Evolutionary conservation across 2,113 vertebrate species (phyloP).

Genomic region (Oxygymnocypris stewartii): DNA sequence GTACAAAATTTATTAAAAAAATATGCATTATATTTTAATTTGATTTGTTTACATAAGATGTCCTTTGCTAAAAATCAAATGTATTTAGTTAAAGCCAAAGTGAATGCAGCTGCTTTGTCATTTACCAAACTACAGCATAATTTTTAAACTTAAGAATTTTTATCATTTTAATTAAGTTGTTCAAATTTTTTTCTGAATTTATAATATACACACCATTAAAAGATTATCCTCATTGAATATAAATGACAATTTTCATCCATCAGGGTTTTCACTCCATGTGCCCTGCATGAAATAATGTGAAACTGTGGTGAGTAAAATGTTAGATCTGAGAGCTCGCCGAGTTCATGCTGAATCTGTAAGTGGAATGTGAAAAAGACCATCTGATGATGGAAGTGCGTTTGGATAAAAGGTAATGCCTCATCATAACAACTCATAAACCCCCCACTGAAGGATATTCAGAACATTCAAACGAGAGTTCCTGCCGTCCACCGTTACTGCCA

Average conservation of each 20-base stretch:
- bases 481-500: not conserved
- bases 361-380: not conserved
- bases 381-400: slow-evolving; percentile 43
- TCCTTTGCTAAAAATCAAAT: too few relatives aligned
- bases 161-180: too few relatives aligned
- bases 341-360: not conserved
- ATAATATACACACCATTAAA: not conserved
- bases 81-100: too few relatives aligned
- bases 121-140: not conserved
- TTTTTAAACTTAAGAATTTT: too few relatives aligned
- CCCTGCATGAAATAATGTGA: not conserved
- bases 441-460: slow-evolving; percentile 22
- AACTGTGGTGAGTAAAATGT: slow-evolving; percentile 9
- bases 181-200: not conserved
- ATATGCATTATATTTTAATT: not conserved
- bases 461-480: slow-evolving; percentile 21
- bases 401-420: slow-evolving; percentile 44
- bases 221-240: not conserved
- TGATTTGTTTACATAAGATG: not conserved
- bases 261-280: not conserved
- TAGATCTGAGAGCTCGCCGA: slow-evolving; percentile 21
- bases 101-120: too few relatives aligned
- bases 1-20: too few relatives aligned
- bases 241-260: not conserved
- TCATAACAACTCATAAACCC: slow-evolving; percentile 40